phyloP scores from a whole-genome alignment of 2,888 invertebrate genomes.

The Drosophila mimetica region DNA sequence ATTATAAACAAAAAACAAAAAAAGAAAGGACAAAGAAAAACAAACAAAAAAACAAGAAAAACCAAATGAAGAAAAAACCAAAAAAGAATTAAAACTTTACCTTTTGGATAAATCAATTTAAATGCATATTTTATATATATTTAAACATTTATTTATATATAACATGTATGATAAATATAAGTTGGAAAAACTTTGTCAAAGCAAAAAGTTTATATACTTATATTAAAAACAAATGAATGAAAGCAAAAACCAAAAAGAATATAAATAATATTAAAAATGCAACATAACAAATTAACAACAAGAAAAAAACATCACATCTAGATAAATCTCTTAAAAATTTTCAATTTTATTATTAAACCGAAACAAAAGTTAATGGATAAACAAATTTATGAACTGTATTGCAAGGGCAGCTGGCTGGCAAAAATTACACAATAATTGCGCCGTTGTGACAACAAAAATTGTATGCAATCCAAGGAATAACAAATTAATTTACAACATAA shows the following conservation, averaged over 20 bases:
- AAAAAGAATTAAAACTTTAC: conserved; percentile 77
- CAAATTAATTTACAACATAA: conserved; percentile 66
- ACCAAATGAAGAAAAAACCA: conserved; percentile 40
- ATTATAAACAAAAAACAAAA: conserved; percentile 45
- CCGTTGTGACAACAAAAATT: conserved; percentile 53
- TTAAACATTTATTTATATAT: conserved; percentile 77
- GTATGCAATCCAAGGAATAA: conserved; percentile 70
- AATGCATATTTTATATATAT: conserved; percentile 78
- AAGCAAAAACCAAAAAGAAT: conserved; percentile 50
- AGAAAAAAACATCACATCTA: conserved; percentile 71
- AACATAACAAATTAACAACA: conserved; percentile 67
- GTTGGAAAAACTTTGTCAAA: conserved; percentile 73
- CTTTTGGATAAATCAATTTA: conserved; percentile 79
- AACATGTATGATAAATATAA: conserved; percentile 68
- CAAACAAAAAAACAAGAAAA: conserved; percentile 24
- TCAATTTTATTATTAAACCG: conserved; percentile 81
- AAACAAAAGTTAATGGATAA: conserved; percentile 59
- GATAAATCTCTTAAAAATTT: conserved; percentile 82
- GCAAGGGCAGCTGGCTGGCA: conserved; percentile 60
- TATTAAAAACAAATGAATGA: conserved; percentile 49
- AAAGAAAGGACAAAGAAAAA: conserved; percentile 31
- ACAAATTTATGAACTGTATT: conserved; percentile 70
- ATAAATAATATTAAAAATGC: conserved; percentile 67
- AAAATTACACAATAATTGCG: conserved; percentile 49
- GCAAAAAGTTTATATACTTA: conserved; percentile 76